Base-by-base conservation (phyloP, 2,113 vertebrate species). In the Rhineura floridana region DNA sequence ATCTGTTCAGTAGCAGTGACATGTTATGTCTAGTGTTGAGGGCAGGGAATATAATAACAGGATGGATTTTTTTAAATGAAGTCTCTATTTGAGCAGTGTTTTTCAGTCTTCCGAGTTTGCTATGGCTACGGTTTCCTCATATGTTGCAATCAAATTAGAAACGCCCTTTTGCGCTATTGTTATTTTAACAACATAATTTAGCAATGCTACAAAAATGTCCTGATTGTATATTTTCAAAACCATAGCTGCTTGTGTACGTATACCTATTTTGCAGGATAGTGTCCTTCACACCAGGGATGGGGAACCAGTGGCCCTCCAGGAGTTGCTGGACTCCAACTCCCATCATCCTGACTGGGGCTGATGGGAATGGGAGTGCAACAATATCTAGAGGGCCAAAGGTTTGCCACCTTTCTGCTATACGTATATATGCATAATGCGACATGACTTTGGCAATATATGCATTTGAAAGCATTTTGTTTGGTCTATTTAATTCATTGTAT, bases 121-220 rank as follows among this genome's bases (percentile, higher is more conserved):
- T 83, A 72, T 82, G 81, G 85, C 7, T 39, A 15, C 73, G 5
- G 48, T 28, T 73, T n/a, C n/a, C 39, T 48, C 1, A 77, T 82
- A 86, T 88, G 30, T 87, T 88, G 83, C 81, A 69, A 42, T 13
- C 13, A 33, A 11, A 50, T 63, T 1, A 69, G 42, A 30, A n/a
- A 0, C 0, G 36, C 72, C 50, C 42, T 44, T 85, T 62, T 19
- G 39, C 33, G n/a, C n/a, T 28, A 21, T 21, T 39, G 0, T 33
- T 10, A 83, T 89, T 75, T 83, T 78, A 91, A 75, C 30, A 82
- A 81, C 36, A 72, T 6, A 85, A 77, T n/a, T 50, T 55, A 8
- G 83, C 33, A 46, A 84, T 17, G 55, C 21, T 42, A 84, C 2
- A 84, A 87, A 83, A 15, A 76, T 3, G 36, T 25, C 19, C 28